Base-by-base conservation (phyloP, 64 coral and sea anemone genomes). In the Dendrophyllia cribrosa region DNA sequence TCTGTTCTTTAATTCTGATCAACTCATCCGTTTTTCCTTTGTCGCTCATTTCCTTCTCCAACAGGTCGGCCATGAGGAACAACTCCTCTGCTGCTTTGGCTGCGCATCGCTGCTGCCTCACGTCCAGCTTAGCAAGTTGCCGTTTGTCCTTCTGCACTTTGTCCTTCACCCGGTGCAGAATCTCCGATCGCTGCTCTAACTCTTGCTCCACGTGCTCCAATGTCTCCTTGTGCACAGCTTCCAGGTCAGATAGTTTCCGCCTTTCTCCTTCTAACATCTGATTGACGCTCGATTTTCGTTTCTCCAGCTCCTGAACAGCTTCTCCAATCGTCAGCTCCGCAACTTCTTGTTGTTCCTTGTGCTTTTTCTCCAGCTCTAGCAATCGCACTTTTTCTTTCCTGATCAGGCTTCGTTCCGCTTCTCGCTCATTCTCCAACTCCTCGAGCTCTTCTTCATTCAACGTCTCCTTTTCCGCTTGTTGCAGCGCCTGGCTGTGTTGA, bases 391-490 rank as follows among this genome's bases (percentile, higher is more conserved):
- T 99, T 45, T 99, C 97, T 60, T 99, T 99, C 13, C 97, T 88
- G 21, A 99, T 99, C 55, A 99, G 70, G 73, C 97, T 99, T 34
- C 93, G 87, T 59, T 99, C 97, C 2, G 97, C 97, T 85, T 99
- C 97, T 91, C 97, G 74, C 45, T 99, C 97, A 22, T 99, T 99
- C 65, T 99, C 97, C 24, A 99, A 58, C 58, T 99, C 97, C 64
- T 99, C 97, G 6, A 99, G 58, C 44, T 99, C 97, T 78, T 99
- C 97, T 26, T 99, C 94, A 62, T 96, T 99, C 24, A 99, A 66
- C 14, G 97, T 99, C 66, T 99, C 97, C 59, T 99, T 99, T 74
- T 99, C 97, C 7, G 97, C 97, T 53, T 99, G 97, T 47, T 99
- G 97, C 20, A 99, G 83, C 2, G 97, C 97, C 59, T 99, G 97